A percentile compares a stretch with the other conserved stretches of the same genome.
phyloP scores from a whole-genome alignment of 2,113 vertebrate species.

The Poicephalus gulielmi region DNA sequence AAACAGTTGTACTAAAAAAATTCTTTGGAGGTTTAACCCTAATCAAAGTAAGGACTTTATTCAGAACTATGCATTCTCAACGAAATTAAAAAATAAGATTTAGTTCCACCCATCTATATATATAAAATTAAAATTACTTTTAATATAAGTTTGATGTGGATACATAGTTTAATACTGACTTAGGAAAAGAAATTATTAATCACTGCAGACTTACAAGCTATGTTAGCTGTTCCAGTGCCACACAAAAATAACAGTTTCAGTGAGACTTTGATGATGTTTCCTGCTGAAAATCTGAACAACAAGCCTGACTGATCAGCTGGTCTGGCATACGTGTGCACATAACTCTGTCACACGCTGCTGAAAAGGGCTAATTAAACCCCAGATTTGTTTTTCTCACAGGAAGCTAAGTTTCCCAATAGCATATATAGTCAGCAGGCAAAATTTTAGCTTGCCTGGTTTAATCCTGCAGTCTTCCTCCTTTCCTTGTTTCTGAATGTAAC shows the following conservation, averaged over 20 bases:
- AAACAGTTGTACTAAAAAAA: conserved; percentile 27
- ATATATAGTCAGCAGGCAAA: background rate
- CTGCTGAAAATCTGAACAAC: background rate
- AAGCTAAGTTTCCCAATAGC: background rate
- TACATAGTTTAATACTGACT: background rate
- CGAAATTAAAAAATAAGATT: conserved; percentile 1
- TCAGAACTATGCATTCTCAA: background rate
- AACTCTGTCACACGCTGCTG: background rate
- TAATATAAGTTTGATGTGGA: background rate
- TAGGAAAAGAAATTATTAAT: background rate
- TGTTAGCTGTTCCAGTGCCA: background rate
- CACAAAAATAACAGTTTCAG: background rate
- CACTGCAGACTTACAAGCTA: background rate
- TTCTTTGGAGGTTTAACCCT: background rate
- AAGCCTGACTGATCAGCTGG: background rate
- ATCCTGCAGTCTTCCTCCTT: background rate
- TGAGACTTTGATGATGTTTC: background rate
- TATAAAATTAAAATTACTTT: background rate
- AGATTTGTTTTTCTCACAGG: background rate
- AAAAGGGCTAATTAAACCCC: background rate
- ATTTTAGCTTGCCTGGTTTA: background rate
- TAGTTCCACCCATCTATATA: background rate
- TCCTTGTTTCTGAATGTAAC: background rate
- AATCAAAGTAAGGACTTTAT: background rate
- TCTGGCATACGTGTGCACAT: background rate